Percentiles rank a stretch among this genome's conserved stretches.
These are phyloP conservation scores for Plagodis pulveraria DNA, from an alignment of 2,888 invertebrate species.

Conservation along the genomic window DNA sequence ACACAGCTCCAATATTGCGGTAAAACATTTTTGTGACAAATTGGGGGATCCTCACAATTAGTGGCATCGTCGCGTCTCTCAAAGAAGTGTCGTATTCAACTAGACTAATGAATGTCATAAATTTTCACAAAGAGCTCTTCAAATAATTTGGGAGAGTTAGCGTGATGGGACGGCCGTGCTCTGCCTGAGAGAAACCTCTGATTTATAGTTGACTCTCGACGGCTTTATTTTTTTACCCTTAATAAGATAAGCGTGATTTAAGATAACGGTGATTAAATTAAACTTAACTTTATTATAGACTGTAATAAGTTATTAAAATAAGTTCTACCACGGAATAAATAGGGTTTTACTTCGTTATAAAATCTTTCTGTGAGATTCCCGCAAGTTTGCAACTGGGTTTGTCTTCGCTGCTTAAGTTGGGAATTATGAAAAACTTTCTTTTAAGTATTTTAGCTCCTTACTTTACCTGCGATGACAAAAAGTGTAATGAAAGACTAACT, in stretches of 20 bases:
- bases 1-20: conserved; percentile 46
- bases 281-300: conserved; percentile 1
- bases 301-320: background rate
- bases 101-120: conserved; percentile 76
- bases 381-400: too few species aligned
- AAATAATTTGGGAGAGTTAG: conserved; percentile 65
- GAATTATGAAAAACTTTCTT: too few species aligned
- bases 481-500: too few species aligned
- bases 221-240: conserved; percentile 27
- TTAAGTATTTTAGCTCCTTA: too few species aligned
- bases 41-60: conserved; percentile 73
- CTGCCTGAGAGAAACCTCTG: conserved; percentile 34
- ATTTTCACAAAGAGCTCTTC: conserved; percentile 64
- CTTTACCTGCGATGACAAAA: too few species aligned
- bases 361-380: too few species aligned
- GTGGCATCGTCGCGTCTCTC: conserved; percentile 68
- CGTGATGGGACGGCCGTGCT: conserved; percentile 45
- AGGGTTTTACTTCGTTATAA: too few species aligned
- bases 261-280: conserved; percentile 12
- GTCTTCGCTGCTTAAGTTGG: too few species aligned
- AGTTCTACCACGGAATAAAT: too few species aligned
- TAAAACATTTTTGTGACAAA: conserved; percentile 67
- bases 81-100: conserved; percentile 75
- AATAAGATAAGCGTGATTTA: conserved; percentile 18
- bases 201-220: conserved; percentile 37